Conservation (phyloP, 2,113 vertebrate species). For the Pheucticus melanocephalus region DNA sequence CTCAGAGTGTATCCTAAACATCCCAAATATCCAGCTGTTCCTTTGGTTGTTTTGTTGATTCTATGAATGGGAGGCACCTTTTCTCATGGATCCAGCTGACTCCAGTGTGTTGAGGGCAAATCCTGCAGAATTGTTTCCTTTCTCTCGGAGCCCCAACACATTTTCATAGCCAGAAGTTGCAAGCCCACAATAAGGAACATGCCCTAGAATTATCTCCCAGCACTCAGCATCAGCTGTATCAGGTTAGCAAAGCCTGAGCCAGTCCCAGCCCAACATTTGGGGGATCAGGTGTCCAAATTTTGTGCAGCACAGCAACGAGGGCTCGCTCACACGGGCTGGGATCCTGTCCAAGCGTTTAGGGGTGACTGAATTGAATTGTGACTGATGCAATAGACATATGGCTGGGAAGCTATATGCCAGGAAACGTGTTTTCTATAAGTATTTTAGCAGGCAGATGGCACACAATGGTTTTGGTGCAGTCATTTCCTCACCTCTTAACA, state of each 20-base stretch:
- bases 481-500: conserved; percentile 50
- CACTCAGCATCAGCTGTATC: background rate
- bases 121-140: background rate
- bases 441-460: conserved; percentile 60
- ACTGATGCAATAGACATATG: conserved; percentile 62
- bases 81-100: fast-evolving
- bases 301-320: background rate
- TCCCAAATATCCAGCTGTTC: background rate
- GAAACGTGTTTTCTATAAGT: conserved; percentile 59
- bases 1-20: background rate
- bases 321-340: conserved; percentile 4
- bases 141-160: background rate
- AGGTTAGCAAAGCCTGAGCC: background rate
- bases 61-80: background rate
- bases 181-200: background rate
- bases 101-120: fast-evolving
- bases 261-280: background rate
- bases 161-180: background rate
- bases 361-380: conserved; percentile 47
- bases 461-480: conserved; percentile 44
- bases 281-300: background rate
- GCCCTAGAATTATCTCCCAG: background rate
- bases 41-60: background rate
- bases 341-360: conserved; percentile 27
- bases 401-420: conserved; percentile 53